Percentiles rank a stretch among this genome's conserved stretches.
Conservation (phyloP, 2,113 vertebrate genomes). For the Tauraco erythrolophus region DNA sequence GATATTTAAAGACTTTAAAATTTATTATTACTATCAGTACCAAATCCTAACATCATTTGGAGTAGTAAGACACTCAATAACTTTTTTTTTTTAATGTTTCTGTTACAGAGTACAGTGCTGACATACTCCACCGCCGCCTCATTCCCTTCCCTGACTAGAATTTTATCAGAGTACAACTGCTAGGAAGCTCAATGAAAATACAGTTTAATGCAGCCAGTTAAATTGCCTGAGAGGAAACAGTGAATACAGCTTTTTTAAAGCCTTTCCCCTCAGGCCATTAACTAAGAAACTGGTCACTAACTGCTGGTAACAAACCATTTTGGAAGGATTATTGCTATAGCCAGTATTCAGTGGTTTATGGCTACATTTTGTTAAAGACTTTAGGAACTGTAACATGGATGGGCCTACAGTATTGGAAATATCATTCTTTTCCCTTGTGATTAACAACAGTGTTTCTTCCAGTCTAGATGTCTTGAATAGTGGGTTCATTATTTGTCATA, state of each 20-base stretch:
- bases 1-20: neutral
- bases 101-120: conserved; percentile 18
- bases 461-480: neutral
- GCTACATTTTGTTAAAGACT: conserved; percentile 75
- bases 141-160: conserved; percentile 41
- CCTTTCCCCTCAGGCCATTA: conserved; percentile 81
- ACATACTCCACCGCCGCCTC: conserved; percentile 13
- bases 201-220: conserved; percentile 79
- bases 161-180: conserved; percentile 77
- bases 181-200: conserved; percentile 76
- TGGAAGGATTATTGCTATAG: conserved; percentile 77
- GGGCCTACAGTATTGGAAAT: conserved; percentile 35
- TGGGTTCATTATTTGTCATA: conserved; percentile 61
- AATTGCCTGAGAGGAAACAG: conserved; percentile 81
- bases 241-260: conserved; percentile 75
- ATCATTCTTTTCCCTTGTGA: conserved; percentile 58
- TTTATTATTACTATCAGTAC: neutral
- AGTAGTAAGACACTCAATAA: neutral
- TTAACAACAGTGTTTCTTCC: conserved; percentile 61
- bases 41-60: neutral
- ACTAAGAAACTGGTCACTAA: conserved; percentile 84
- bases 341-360: conserved; percentile 74
- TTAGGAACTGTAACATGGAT: conserved; percentile 30
- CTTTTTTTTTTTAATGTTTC: neutral
- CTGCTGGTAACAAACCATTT: conserved; percentile 78